Evolutionary conservation across 2,797 vertebrate genomes (phyloP).

Genomic region (Tympanoctomys barrerae): DNA sequence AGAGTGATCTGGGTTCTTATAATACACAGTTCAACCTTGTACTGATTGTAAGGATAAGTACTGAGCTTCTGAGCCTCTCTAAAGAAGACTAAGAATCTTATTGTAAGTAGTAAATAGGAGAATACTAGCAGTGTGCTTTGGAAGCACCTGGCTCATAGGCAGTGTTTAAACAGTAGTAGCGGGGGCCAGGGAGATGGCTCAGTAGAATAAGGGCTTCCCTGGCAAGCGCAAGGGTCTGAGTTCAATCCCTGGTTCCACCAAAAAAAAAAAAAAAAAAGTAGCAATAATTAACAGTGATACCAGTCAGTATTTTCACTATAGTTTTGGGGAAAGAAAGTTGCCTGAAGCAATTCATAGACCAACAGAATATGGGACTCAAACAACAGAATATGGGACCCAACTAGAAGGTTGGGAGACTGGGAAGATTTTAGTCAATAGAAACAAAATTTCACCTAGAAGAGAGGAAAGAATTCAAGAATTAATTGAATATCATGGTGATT

Average conservation of each 20-base stretch:
- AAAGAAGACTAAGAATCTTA: slow-evolving; percentile 46
- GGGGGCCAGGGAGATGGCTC: too few relatives aligned
- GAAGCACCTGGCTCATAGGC: background rate
- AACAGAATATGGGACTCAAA: background rate
- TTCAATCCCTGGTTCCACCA: too few relatives aligned
- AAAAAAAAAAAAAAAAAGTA: background rate
- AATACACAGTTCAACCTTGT: background rate
- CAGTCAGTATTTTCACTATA: slow-evolving; percentile 40
- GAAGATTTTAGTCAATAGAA: background rate
- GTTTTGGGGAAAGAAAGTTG: slow-evolving; percentile 24
- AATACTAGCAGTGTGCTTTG: slow-evolving; percentile 59
- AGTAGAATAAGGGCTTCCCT: too few relatives aligned
- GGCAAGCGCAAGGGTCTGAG: too few relatives aligned
- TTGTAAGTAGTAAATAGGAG: slow-evolving; percentile 43
- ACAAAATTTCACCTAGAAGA: background rate
- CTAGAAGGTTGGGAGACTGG: background rate
- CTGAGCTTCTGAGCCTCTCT: slow-evolving; percentile 22
- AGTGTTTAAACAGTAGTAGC: background rate
- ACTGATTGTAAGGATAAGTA: background rate
- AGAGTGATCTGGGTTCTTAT: slow-evolving; percentile 13
- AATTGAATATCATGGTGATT: background rate
- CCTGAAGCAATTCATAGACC: slow-evolving; percentile 7
- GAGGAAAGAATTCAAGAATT: slow-evolving; percentile 1
- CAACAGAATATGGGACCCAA: background rate
- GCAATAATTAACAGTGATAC: background rate